A percentile compares a stretch with the other conserved stretches of the same genome.
Conservation (phyloP, 1,140 invertebrate genomes). For the Lepidurus packardi region DNA sequence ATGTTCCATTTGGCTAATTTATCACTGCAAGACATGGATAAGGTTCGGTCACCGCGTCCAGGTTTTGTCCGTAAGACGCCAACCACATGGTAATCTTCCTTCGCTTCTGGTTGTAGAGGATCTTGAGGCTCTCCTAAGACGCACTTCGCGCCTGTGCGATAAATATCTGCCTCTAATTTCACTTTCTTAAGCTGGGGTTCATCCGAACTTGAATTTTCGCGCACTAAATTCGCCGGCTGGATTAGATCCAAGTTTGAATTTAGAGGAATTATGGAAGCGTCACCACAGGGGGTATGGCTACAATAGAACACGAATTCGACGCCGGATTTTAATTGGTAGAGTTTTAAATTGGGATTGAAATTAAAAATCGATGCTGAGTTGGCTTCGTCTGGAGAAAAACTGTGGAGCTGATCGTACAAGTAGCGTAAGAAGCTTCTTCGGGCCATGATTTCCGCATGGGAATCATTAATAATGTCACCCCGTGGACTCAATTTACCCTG, state of each 20-base stretch:
- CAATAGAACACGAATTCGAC: slow-evolving; percentile 78
- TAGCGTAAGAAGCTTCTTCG: slow-evolving; percentile 74
- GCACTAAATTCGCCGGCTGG: slow-evolving; percentile 32
- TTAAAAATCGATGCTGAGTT: slow-evolving; percentile 28
- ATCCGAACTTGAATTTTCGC: slow-evolving; percentile 17
- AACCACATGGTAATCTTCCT: slow-evolving; percentile 57
- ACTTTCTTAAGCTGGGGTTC: slow-evolving; percentile 30
- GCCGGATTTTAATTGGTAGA: slow-evolving; percentile 49
- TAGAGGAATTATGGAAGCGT: slow-evolving; percentile 80
- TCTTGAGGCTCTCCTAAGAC: slow-evolving; percentile 52
- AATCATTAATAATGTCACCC: slow-evolving; percentile 76
- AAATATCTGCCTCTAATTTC: slow-evolving; percentile 52
- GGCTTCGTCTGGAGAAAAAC: slow-evolving; percentile 34
- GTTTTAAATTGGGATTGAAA: slow-evolving; percentile 31
- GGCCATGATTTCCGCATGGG: slow-evolving; percentile 84
- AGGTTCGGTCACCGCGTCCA: slow-evolving; percentile 79
- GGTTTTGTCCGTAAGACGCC: slow-evolving; percentile 82
- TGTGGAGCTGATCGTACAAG: slow-evolving; percentile 59
- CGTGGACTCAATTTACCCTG: slow-evolving; percentile 56
- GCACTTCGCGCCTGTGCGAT: slow-evolving; percentile 85
- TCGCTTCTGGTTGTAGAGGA: slow-evolving; percentile 48
- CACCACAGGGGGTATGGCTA: slow-evolving; percentile 85
- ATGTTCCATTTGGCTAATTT: slow-evolving; percentile 85
- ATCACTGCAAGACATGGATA: slow-evolving; percentile 88
- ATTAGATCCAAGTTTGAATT: background rate